A percentile compares a stretch with the other conserved stretches of the same genome.
phyloP scores from a whole-genome alignment of 2,888 invertebrate genomes.

The Alviniconcha strummeri region DNA sequence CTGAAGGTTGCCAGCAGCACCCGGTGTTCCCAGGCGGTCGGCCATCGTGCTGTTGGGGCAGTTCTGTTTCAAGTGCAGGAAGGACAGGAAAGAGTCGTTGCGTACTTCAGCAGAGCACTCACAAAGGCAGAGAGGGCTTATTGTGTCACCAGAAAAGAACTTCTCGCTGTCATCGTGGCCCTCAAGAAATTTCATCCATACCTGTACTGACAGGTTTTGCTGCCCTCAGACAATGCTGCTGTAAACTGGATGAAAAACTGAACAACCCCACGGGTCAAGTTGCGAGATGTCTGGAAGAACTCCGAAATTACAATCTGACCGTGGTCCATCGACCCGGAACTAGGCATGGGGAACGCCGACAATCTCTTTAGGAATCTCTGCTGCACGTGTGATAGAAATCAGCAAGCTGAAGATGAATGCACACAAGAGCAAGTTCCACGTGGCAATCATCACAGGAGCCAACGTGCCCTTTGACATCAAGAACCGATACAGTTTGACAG shows the following conservation, averaged over 20 bases:
- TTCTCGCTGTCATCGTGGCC: neutral
- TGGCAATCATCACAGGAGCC: too few species aligned
- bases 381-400: neutral
- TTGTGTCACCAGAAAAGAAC: slow-evolving; percentile 21
- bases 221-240: neutral
- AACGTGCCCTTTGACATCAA: too few species aligned
- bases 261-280: neutral
- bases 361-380: neutral
- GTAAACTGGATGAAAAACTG: neutral
- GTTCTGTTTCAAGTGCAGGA: slow-evolving; percentile 15
- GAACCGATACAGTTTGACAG: too few species aligned
- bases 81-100: slow-evolving; percentile 11
- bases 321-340: neutral
- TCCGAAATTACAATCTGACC: neutral
- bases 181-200: slow-evolving; percentile 8
- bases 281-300: neutral
- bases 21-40: too few species aligned
- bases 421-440: too few species aligned
- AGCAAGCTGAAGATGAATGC: neutral
- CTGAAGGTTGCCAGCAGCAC: too few species aligned
- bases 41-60: neutral
- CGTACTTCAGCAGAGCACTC: slow-evolving; percentile 9
- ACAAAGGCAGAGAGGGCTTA: slow-evolving; percentile 9
- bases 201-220: neutral
- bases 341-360: neutral